phyloP scores from a whole-genome alignment of 2,888 invertebrate species.

The Meliscaeva auricollis region DNA sequence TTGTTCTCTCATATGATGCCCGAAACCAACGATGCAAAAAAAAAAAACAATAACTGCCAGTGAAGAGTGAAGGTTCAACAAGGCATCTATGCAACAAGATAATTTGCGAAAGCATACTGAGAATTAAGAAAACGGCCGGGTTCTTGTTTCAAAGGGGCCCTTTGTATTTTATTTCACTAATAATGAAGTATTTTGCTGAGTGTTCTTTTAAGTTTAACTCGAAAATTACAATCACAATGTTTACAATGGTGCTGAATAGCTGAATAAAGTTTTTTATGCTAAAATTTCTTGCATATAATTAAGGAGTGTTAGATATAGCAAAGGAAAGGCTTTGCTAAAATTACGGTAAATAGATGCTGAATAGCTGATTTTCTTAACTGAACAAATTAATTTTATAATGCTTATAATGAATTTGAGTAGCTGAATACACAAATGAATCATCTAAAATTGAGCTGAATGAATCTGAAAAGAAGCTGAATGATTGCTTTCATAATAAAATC shows the following conservation, averaged over 20 bases:
- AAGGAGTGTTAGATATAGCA: not conserved
- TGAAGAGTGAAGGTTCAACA: constrained; percentile 64
- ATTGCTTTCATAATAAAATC: too few species aligned
- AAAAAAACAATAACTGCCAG: constrained; percentile 26
- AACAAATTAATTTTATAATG: too few species aligned
- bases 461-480: too few species aligned
- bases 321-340: not conserved
- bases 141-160: not conserved
- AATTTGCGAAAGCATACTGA: constrained; percentile 60
- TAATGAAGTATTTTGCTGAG: too few species aligned
- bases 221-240: too few species aligned
- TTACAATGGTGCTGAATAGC: constrained; percentile 27
- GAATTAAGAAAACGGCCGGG: constrained; percentile 12
- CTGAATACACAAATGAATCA: too few species aligned
- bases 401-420: too few species aligned
- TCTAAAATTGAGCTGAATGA: too few species aligned
- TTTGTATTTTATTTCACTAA: not conserved
- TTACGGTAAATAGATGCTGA: not conserved
- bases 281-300: too few species aligned
- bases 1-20: not conserved
- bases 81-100: constrained; percentile 73
- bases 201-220: too few species aligned
- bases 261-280: not conserved
- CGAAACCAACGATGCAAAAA: constrained; percentile 3
- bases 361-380: not conserved